Evolutionary conservation across 2,797 vertebrate species (phyloP).

Genomic region (Parauchenoglanis punctatus): DNA sequence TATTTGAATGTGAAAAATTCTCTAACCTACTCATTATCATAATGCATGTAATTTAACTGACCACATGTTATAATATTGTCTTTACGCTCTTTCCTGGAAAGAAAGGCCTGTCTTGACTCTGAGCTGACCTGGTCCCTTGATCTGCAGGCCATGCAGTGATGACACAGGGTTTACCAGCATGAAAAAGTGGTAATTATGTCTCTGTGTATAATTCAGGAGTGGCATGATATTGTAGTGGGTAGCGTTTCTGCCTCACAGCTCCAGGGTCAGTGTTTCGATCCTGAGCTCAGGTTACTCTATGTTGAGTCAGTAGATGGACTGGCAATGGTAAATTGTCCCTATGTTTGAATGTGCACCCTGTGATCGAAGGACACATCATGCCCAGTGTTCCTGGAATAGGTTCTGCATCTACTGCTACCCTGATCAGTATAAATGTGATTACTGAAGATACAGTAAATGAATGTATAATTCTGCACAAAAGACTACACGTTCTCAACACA

Average conservation of each 20-base stretch:
- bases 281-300: neutral
- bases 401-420: constrained; percentile 4
- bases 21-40: neutral
- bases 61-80: neutral
- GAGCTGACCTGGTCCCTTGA: neutral
- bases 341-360: neutral
- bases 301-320: neutral
- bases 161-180: neutral
- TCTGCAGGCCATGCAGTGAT: neutral
- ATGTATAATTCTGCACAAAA: constrained; percentile 13
- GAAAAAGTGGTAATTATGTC: neutral
- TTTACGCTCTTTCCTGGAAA: neutral
- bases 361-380: neutral
- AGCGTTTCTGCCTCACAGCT: neutral
- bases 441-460: neutral
- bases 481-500: neutral
- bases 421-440: neutral
- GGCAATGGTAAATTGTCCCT: neutral
- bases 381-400: neutral
- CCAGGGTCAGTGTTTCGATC: neutral
- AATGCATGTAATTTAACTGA: neutral
- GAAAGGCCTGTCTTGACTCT: neutral
- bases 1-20: neutral
- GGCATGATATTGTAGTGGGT: too few relatives aligned
- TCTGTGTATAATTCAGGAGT: neutral